Conservation (phyloP, 2,888 invertebrate species). For the Rhodophaea formosa region DNA sequence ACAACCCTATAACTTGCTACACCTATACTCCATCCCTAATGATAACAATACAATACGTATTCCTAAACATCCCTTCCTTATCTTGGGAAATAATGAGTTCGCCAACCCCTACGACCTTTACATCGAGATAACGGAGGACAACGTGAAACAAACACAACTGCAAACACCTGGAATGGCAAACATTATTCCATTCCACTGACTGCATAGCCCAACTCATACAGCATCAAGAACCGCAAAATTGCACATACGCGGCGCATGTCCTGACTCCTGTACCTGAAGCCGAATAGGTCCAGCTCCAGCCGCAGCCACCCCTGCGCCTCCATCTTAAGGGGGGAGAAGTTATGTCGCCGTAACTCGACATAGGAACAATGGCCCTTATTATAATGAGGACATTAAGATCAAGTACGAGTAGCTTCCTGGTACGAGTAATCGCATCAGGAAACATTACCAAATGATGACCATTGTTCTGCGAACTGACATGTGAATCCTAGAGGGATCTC, state of each 20-base stretch:
- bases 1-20: constrained; percentile 28
- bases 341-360: no score
- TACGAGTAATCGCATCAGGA: no score
- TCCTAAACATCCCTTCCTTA: constrained; percentile 30
- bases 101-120: constrained; percentile 34
- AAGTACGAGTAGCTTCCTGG: no score
- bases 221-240: constrained; percentile 33
- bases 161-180: constrained; percentile 33
- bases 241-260: constrained; percentile 21
- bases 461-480: no score
- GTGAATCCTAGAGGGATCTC: no score
- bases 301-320: no score
- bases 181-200: constrained; percentile 25
- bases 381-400: no score
- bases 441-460: no score
- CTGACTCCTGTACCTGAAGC: background rate
- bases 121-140: constrained; percentile 23
- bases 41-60: constrained; percentile 29
- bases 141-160: constrained; percentile 32
- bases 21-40: constrained; percentile 33
- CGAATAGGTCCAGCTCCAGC: background rate
- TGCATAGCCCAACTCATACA: constrained; percentile 32
- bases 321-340: no score
- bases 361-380: no score
- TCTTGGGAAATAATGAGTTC: constrained; percentile 36